Conservation (phyloP, 2,113 vertebrate genomes). For the Piprites chloris region DNA sequence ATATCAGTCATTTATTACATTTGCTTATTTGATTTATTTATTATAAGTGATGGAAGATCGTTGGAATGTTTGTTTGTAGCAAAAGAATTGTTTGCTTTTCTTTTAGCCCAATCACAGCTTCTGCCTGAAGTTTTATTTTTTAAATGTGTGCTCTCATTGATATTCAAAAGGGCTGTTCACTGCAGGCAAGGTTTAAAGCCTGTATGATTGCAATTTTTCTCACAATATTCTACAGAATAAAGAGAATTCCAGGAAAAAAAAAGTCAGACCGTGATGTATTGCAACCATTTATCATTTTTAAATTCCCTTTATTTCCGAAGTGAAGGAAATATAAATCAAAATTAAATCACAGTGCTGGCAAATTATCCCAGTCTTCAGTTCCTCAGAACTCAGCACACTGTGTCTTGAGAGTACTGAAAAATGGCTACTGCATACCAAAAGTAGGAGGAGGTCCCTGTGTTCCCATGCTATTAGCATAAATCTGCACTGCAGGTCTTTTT, state of each 20-base stretch:
- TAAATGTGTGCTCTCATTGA: not conserved
- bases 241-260: constrained; percentile 12
- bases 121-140: not conserved
- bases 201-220: not conserved
- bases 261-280: not conserved
- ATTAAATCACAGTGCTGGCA: not conserved
- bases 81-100: not conserved
- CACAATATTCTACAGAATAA: not conserved
- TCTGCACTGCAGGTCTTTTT: not conserved
- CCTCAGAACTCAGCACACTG: not conserved
- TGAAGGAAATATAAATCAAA: not conserved
- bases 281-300: not conserved
- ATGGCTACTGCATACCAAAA: not conserved
- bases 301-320: not conserved
- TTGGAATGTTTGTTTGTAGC: not conserved
- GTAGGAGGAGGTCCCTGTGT: not conserved
- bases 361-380: not conserved
- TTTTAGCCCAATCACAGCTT: not conserved
- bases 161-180: constrained; percentile 22
- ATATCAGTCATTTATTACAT: not conserved
- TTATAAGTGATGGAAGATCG: not conserved
- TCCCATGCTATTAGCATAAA: not conserved
- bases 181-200: not conserved
- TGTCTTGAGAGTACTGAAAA: not conserved
- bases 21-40: not conserved